phyloP scores from a whole-genome alignment of 1,140 invertebrate species.

The Hyposmocoma kahamanoa region DNA sequence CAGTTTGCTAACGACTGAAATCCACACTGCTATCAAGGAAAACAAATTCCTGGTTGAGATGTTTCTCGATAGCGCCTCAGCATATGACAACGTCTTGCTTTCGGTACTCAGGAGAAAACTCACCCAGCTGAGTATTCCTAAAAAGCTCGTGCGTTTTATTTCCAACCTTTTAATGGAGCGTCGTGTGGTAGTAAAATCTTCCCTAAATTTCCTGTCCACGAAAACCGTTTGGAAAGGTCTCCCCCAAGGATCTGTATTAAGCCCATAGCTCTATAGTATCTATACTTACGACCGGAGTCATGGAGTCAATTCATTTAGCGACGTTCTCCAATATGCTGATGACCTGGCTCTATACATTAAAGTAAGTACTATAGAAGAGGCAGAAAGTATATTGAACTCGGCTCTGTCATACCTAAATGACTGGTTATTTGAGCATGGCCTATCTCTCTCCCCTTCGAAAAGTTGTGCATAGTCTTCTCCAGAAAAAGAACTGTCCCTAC shows the following conservation, averaged over 20 bases:
- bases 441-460: neutral
- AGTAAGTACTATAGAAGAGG: neutral
- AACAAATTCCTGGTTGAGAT: neutral
- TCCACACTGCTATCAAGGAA: slow-evolving; percentile 1
- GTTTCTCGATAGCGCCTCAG: slow-evolving; percentile 7
- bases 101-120: slow-evolving; percentile 3
- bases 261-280: slow-evolving; percentile 8
- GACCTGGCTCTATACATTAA: neutral
- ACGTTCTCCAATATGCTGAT: slow-evolving; percentile 8
- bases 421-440: neutral
- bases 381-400: neutral
- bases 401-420: neutral
- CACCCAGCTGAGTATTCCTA: neutral
- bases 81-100: slow-evolving; percentile 12
- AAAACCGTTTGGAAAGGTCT: slow-evolving; percentile 2
- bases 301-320: neutral
- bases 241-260: slow-evolving; percentile 10
- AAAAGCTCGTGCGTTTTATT: neutral
- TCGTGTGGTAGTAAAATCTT: neutral
- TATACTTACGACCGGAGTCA: slow-evolving; percentile 1
- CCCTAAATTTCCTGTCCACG: neutral
- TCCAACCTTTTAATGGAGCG: slow-evolving; percentile 1
- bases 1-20: slow-evolving; percentile 5
- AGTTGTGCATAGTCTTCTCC: neutral
- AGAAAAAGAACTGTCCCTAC: neutral